Conservation (phyloP, 2,888 invertebrate genomes). For the Gari tellinella region DNA sequence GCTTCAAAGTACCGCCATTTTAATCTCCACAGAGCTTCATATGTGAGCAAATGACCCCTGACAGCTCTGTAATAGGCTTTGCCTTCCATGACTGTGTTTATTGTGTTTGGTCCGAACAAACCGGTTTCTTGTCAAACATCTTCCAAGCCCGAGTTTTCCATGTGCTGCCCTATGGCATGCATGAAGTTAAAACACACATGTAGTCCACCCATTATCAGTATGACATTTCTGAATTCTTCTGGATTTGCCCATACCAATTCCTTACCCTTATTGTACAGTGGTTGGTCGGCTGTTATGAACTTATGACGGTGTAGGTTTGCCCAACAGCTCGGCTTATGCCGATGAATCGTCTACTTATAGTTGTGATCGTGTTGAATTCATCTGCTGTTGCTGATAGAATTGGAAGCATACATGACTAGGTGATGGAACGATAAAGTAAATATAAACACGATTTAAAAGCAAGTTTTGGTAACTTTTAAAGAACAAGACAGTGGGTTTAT, state of each 20-base stretch:
- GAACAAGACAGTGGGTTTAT: no score
- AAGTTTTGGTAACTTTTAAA: no score
- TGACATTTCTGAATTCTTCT: conserved; percentile 12
- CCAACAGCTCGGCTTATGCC: conserved; percentile 22
- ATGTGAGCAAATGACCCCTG: conserved; percentile 16
- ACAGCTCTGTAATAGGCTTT: conserved; percentile 29
- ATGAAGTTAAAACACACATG: conserved; percentile 36
- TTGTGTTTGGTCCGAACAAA: conserved; percentile 12
- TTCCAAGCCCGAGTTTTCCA: conserved; percentile 29
- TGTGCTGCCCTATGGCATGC: conserved; percentile 28
- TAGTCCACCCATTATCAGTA: conserved; percentile 23
- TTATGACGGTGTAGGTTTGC: conserved; percentile 38
- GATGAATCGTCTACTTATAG: conserved; percentile 22
- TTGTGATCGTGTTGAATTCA: conserved; percentile 37
- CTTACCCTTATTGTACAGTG: conserved; percentile 22
- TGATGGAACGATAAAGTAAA: neutral
- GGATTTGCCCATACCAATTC: conserved; percentile 23
- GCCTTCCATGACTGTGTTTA: conserved; percentile 20
- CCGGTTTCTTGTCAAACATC: conserved; percentile 31
- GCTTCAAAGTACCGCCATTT: conserved; percentile 13
- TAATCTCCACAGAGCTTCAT: conserved; percentile 22
- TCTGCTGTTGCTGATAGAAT: conserved; percentile 44
- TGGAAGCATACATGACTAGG: conserved; percentile 6
- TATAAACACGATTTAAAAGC: no score
- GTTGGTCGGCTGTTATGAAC: conserved; percentile 40